Percentiles rank a stretch among this genome's conserved stretches.
These are phyloP conservation scores for Bergia sp. DNA, from an alignment of 92 coral and sea anemone species.

Conservation along the genomic window DNA sequence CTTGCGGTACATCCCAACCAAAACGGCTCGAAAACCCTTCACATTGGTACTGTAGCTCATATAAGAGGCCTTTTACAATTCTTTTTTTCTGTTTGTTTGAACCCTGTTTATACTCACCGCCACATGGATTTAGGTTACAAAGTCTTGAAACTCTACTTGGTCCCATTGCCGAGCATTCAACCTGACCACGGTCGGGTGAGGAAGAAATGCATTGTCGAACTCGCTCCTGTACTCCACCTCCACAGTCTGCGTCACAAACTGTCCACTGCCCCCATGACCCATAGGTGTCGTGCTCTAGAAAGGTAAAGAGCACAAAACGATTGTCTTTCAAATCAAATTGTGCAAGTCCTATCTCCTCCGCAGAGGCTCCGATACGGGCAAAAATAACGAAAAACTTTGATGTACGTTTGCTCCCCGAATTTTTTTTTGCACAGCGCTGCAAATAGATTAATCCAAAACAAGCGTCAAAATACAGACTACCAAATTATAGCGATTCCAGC, in stretches of 20 bases:
- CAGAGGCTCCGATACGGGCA: not conserved
- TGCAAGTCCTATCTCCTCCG: not conserved
- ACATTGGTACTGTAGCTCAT: no score
- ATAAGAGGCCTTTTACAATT: not conserved
- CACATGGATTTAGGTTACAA: slow-evolving; percentile 74
- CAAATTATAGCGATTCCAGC: no score
- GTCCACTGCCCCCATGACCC: slow-evolving; percentile 78
- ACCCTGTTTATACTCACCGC: slow-evolving; percentile 40
- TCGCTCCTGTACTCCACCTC: slow-evolving; percentile 85
- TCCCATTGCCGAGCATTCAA: slow-evolving; percentile 61
- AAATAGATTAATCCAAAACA: no score
- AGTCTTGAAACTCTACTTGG: slow-evolving; percentile 65
- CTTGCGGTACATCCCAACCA: no score
- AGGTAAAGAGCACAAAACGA: not conserved
- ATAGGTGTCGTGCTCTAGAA: slow-evolving; percentile 65
- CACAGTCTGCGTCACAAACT: slow-evolving; percentile 88
- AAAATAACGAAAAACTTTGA: no score
- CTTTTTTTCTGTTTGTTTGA: no score
- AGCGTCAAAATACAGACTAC: no score
- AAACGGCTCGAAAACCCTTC: no score
- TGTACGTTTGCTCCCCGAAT: no score
- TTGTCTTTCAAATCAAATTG: not conserved
- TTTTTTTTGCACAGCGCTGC: no score
- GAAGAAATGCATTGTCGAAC: slow-evolving; percentile 66
- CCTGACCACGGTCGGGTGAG: slow-evolving; percentile 46